phyloP scores from a whole-genome alignment of 2,888 invertebrate species.

The Pecten maximus region DNA sequence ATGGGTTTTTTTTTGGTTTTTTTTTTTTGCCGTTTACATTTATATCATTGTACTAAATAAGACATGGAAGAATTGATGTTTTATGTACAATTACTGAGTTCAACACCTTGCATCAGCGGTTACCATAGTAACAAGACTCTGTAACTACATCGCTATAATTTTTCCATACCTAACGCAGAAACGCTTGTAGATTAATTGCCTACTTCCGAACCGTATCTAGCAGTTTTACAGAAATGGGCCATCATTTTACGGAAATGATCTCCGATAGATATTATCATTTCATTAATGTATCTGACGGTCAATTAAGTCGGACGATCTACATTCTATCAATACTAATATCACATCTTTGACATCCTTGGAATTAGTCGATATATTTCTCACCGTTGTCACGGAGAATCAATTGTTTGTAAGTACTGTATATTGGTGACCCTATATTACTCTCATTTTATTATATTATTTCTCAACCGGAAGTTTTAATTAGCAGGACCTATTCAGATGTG shows the following conservation, averaged over 20 bases:
- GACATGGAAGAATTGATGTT: too few species aligned
- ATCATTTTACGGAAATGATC: background rate
- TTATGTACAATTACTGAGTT: background rate
- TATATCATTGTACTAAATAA: too few species aligned
- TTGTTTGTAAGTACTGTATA: background rate
- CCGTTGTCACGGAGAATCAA: background rate
- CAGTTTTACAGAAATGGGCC: background rate
- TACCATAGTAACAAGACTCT: background rate
- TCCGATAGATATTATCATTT: background rate
- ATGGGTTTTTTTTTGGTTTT: too few species aligned
- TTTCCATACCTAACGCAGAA: background rate
- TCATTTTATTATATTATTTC: background rate
- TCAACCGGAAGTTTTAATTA: background rate
- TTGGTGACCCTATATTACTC: background rate
- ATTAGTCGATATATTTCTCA: too few species aligned
- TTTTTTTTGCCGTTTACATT: too few species aligned
- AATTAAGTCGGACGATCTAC: background rate
- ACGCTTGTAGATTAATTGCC: background rate
- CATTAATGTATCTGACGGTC: background rate
- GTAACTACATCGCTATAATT: background rate
- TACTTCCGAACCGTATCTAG: background rate
- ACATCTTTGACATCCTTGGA: too few species aligned
- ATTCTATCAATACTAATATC: background rate
- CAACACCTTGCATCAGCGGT: background rate
- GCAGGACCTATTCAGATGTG: too few species aligned